Conservation (phyloP, 2,888 invertebrate species). For the Apoderus coryli region DNA sequence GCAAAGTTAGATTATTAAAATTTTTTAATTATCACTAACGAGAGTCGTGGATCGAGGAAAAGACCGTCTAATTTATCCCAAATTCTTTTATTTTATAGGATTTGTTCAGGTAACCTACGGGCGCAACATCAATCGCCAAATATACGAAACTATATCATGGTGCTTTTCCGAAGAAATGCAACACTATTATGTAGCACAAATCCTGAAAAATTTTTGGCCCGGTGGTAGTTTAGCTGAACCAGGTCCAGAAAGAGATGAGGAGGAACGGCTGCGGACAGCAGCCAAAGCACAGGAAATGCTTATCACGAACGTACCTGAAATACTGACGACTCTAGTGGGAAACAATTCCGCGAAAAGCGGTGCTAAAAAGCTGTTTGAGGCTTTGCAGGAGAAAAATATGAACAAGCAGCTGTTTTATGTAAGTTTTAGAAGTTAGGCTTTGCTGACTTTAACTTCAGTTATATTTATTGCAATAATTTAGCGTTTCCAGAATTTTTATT, state of each 20-base stretch:
- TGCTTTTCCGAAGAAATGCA: constrained; percentile 83
- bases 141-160: constrained; percentile 75
- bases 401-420: constrained; percentile 88
- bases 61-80: too few relatives aligned
- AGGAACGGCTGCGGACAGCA: constrained; percentile 52
- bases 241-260: constrained; percentile 35
- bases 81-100: too few relatives aligned
- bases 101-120: constrained; percentile 53
- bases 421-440: constrained; percentile 32
- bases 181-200: constrained; percentile 69
- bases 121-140: constrained; percentile 81
- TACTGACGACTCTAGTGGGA: constrained; percentile 71
- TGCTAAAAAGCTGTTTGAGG: constrained; percentile 72
- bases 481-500: too few relatives aligned
- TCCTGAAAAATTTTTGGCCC: constrained; percentile 83
- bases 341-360: constrained; percentile 73
- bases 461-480: too few relatives aligned
- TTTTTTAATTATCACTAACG: too few relatives aligned
- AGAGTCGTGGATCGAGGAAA: too few relatives aligned
- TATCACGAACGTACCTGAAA: constrained; percentile 59
- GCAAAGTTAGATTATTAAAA: too few relatives aligned
- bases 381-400: constrained; percentile 68
- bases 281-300: constrained; percentile 54
- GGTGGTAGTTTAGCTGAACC: constrained; percentile 58
- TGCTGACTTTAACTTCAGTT: constrained; percentile 4